Evolutionary conservation across 2,888 invertebrate genomes (phyloP).

Genomic region (Acleris laterana): DNA sequence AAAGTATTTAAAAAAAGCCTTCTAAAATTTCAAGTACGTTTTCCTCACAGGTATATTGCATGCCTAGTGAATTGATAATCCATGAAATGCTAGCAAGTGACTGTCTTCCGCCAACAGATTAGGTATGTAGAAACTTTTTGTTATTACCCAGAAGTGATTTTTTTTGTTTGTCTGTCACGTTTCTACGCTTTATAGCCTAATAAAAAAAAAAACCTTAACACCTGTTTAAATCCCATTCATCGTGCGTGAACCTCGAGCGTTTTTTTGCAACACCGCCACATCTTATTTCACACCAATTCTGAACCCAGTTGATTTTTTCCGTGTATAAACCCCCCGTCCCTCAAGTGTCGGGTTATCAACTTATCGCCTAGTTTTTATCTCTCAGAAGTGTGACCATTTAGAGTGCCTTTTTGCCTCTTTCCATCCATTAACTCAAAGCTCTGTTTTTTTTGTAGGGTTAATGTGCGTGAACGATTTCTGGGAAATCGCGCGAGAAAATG

Average conservation of each 20-base stretch:
- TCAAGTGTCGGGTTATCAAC: constrained; percentile 33
- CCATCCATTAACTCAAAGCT: constrained; percentile 29
- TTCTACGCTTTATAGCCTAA: background rate
- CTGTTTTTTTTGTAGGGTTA: constrained; percentile 23
- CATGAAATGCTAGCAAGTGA: no score
- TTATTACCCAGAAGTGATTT: background rate
- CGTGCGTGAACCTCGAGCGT: constrained; percentile 3
- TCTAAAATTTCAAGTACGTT: no score
- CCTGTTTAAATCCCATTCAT: constrained; percentile 9
- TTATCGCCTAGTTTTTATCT: constrained; percentile 35
- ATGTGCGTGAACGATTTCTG: constrained; percentile 24
- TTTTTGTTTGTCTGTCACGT: background rate
- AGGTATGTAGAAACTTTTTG: no score
- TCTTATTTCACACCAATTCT: constrained; percentile 4
- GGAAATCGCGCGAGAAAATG: constrained; percentile 26
- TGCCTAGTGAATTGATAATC: no score
- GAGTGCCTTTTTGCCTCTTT: constrained; percentile 31
- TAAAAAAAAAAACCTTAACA: constrained; percentile 5
- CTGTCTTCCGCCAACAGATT: no score
- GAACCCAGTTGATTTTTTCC: constrained; percentile 12
- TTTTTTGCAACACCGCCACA: constrained; percentile 3
- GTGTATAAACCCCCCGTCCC: constrained; percentile 26
- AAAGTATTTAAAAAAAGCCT: no score
- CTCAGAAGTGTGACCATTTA: constrained; percentile 32
- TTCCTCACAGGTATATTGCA: no score